A percentile compares a stretch with the other conserved stretches of the same genome.
Conservation (phyloP, 2,797 vertebrate species). For the Microctenopoma stevenorrisi region DNA sequence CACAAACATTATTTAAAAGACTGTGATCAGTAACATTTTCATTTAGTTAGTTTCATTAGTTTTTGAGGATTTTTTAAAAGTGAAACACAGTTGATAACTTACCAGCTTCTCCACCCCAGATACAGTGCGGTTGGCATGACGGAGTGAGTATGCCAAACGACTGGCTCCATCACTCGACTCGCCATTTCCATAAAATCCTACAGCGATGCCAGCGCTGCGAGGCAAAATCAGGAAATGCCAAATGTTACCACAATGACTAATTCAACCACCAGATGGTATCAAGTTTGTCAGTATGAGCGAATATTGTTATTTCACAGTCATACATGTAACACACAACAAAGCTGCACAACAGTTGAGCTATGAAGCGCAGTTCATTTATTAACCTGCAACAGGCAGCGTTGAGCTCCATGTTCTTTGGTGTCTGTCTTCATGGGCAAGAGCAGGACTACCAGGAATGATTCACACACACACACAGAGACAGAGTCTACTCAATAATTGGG, state of each 20-base stretch:
- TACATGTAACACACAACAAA: background rate
- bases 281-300: conserved; percentile 6
- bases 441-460: conserved; percentile 52
- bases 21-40: background rate
- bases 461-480: conserved; percentile 33
- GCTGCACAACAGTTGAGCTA: background rate
- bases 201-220: conserved; percentile 93
- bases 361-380: conserved; percentile 37
- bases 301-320: background rate
- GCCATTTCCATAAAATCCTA: conserved; percentile 98
- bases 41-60: background rate
- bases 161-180: conserved; percentile 95
- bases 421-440: conserved; percentile 46
- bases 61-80: too few relatives aligned
- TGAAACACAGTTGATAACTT: conserved; percentile 46
- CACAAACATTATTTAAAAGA: background rate
- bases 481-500: conserved; percentile 68
- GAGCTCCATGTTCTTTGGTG: conserved; percentile 37
- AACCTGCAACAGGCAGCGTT: conserved; percentile 54
- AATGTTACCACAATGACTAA: conserved; percentile 28
- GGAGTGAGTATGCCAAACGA: conserved; percentile 93
- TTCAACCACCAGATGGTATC: conserved; percentile 29
- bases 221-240: conserved; percentile 25
- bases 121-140: conserved; percentile 96
- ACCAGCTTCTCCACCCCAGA: conserved; percentile 95